Evolutionary conservation across 2,797 vertebrate genomes (phyloP).

Genomic region (Hafferia zeledoni): DNA sequence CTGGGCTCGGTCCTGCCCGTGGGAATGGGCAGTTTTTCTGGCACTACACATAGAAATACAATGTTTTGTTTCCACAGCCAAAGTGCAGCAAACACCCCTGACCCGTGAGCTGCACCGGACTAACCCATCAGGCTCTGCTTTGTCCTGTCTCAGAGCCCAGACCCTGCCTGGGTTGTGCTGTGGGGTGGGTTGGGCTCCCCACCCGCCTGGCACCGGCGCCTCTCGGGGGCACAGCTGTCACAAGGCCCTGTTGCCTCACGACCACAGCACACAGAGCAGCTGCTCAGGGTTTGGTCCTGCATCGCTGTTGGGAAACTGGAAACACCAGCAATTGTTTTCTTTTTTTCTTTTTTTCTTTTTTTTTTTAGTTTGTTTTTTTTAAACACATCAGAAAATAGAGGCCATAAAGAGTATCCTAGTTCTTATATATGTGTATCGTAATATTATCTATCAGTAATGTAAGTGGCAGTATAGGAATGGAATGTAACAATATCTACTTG

Average conservation of each 20-base stretch:
- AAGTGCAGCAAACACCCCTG: neutral
- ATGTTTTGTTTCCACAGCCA: neutral
- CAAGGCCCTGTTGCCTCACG: neutral
- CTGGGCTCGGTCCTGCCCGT: neutral
- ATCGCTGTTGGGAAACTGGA: slow-evolving; percentile 26
- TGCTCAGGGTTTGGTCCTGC: slow-evolving; percentile 34
- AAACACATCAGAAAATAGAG: neutral
- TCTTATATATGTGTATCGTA: slow-evolving; percentile 13
- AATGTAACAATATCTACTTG: slow-evolving; percentile 13
- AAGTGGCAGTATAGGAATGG: slow-evolving; percentile 5
- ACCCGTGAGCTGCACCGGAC: neutral
- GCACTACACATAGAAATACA: fast-evolving
- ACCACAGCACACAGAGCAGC: neutral
- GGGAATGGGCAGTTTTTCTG: neutral
- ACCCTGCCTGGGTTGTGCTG: fast-evolving
- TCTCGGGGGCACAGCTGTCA: neutral
- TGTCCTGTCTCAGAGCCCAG: neutral
- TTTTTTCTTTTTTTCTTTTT: too few relatives aligned
- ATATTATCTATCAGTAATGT: neutral
- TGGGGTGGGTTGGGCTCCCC: neutral
- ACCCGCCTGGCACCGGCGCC: neutral
- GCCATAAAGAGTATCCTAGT: neutral
- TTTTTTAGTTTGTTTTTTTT: neutral
- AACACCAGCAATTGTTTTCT: slow-evolving; percentile 69
- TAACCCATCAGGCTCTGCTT: neutral